Evolutionary conservation across 2,797 vertebrate genomes (phyloP).

Genomic region (Ispidina picta): DNA sequence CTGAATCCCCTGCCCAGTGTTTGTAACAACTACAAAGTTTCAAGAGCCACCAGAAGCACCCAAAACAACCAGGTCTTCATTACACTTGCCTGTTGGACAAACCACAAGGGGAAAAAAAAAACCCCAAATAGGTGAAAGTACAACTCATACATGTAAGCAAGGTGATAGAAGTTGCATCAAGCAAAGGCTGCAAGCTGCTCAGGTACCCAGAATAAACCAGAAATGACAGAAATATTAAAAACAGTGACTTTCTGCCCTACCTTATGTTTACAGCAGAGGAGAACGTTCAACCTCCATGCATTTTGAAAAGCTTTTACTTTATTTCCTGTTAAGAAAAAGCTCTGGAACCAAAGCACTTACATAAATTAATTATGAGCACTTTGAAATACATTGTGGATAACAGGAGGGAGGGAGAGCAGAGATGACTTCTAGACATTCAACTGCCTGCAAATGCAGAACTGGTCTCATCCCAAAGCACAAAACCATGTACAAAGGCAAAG

Average conservation of each 20-base stretch:
- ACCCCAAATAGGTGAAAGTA: not conserved
- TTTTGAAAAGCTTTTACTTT: not conserved
- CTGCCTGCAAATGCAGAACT: not conserved
- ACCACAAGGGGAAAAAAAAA: not conserved
- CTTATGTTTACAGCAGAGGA: not conserved
- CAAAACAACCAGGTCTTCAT: not conserved
- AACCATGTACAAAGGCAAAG: not conserved
- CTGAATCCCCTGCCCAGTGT: not conserved
- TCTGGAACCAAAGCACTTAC: not conserved
- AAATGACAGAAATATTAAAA: not conserved
- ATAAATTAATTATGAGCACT: slow-evolving; percentile 31
- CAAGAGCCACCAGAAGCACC: not conserved
- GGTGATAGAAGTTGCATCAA: not conserved
- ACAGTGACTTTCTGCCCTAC: not conserved
- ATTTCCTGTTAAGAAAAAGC: not conserved
- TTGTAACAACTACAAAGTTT: accelerated
- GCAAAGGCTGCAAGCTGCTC: not conserved
- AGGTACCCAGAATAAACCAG: not conserved
- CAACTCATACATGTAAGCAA: not conserved
- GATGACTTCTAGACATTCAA: accelerated
- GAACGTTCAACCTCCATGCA: not conserved
- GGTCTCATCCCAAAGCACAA: not conserved
- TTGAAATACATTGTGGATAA: not conserved
- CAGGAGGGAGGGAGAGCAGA: not conserved
- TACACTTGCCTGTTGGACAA: not conserved